These are phyloP conservation scores for Drosophila ficusphila DNA, from an alignment of 1,140 invertebrate genomes.

Conservation along the genomic window DNA sequence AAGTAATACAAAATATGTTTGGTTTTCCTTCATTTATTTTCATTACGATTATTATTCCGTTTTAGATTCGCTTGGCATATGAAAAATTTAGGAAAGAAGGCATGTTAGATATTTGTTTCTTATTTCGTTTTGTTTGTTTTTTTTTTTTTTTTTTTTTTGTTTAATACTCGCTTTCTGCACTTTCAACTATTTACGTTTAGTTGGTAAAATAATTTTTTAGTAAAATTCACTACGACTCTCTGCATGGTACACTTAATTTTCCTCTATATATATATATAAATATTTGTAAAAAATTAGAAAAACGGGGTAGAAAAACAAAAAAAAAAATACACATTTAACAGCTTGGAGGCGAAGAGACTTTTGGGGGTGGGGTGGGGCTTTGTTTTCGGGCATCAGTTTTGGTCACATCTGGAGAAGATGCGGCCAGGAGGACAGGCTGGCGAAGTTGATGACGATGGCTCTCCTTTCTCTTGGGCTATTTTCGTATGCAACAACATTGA, in stretches of 20 bases:
- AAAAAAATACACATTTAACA: constrained; percentile 9
- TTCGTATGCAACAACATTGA: constrained; percentile 50
- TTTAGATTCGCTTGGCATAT: constrained; percentile 48
- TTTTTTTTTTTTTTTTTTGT: background rate
- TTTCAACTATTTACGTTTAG: constrained; percentile 5
- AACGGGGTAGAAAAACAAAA: background rate
- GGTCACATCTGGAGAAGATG: constrained; percentile 13
- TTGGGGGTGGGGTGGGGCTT: constrained; percentile 25
- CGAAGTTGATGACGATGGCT: too few species aligned
- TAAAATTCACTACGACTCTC: constrained; percentile 30
- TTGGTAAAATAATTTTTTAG: constrained; percentile 19
- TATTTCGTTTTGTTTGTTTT: constrained; percentile 9
- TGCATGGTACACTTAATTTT: constrained; percentile 5
- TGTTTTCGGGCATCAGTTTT: background rate
- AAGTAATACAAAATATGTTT: constrained; percentile 77
- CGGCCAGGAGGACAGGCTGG: constrained; percentile 2
- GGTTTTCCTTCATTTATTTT: constrained; percentile 22
- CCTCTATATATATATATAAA: constrained; percentile 16
- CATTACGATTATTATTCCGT: constrained; percentile 15
- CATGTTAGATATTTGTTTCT: constrained; percentile 25
- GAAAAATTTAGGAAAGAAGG: constrained; percentile 62
- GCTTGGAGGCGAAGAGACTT: constrained; percentile 14
- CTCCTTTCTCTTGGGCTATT: constrained; percentile 23
- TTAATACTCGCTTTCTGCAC: background rate
- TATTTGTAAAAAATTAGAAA: constrained; percentile 10